Base-by-base conservation (phyloP, 2,888 invertebrate species). In the Podabrus alpinus region DNA sequence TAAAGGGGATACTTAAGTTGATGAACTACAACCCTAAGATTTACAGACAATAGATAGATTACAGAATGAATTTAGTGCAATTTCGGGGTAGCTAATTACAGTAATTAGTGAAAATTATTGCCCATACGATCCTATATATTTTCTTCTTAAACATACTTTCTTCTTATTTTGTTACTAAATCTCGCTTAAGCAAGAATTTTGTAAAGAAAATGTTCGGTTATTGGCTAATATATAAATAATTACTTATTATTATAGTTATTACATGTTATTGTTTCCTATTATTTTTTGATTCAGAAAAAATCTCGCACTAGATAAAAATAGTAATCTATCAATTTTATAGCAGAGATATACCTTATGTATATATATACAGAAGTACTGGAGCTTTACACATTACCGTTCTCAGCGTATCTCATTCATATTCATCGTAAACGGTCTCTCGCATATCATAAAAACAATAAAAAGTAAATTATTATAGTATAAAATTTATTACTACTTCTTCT, bases 31-130 rank as follows among this genome's bases (percentile, higher is more conserved):
- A 69, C 64, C 71, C 75, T 66, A 64, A 59, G 74, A 71, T 71
- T 74, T 74, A 60, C 60, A 75, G 68, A 75, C 75, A 75, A 75
- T 64, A 66, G 69, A 75, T 71, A 68, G 72, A 75, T 71, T 68
- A 75, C 69, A 69, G 69, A 45, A 45, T 45, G n/a, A 45, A 45
- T 45, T 45, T n/a, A 45, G 45, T 45, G 45, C 45, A 45, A 45
- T 45, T 45, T 45, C 1, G 45, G 45, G 45, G 45, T 45, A 45
- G 45, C 45, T 45, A 45, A 45, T 45, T 45, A 45, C n/a, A 4
- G 45, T 45, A 45, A 45, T 45, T 45, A 45, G 45, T 45, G 45
- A 45, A 45, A 45, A 45, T n/a, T 45, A 45, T 45, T 45, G n/a
- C 45, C n/a, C 45, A 45, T 45, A 45, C 45, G 45, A 45, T 45